Percentiles rank a stretch among this genome's conserved stretches.
These are phyloP conservation scores for Physocephala rufipes DNA, from an alignment of 2,888 invertebrate species.

Conservation along the genomic window DNA sequence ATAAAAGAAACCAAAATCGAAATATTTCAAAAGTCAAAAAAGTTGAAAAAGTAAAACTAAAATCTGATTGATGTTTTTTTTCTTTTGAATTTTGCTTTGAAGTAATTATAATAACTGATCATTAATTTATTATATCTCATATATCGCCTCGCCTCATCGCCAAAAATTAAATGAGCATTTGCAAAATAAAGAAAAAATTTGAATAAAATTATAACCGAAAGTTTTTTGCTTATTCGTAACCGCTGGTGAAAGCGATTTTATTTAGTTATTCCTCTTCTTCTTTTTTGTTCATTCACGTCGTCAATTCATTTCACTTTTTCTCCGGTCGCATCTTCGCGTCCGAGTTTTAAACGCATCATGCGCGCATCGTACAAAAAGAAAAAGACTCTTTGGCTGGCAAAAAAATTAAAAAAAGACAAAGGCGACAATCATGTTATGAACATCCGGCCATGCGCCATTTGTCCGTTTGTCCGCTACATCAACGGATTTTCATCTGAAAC, in stretches of 20 bases:
- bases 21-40: background rate
- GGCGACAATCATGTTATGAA: constrained; percentile 22
- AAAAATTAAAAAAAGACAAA: background rate
- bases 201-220: constrained; percentile 21
- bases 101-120: background rate
- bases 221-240: constrained; percentile 37
- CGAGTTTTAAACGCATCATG: background rate
- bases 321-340: constrained; percentile 1
- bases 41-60: background rate
- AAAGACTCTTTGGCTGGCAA: background rate
- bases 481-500: too few species aligned
- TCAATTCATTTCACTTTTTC: background rate
- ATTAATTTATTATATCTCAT: too few species aligned
- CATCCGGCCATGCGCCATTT: constrained; percentile 30
- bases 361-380: background rate
- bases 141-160: too few species aligned
- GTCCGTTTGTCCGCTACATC: constrained; percentile 30
- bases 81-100: background rate
- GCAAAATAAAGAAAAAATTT: too few species aligned
- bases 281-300: too few species aligned
- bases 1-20: too few species aligned
- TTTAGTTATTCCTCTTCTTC: background rate
- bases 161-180: background rate
- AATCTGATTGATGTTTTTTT: background rate
- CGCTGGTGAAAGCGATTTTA: constrained; percentile 41